Conservation (phyloP, 2,797 vertebrate species). For the Carduelis carduelis region DNA sequence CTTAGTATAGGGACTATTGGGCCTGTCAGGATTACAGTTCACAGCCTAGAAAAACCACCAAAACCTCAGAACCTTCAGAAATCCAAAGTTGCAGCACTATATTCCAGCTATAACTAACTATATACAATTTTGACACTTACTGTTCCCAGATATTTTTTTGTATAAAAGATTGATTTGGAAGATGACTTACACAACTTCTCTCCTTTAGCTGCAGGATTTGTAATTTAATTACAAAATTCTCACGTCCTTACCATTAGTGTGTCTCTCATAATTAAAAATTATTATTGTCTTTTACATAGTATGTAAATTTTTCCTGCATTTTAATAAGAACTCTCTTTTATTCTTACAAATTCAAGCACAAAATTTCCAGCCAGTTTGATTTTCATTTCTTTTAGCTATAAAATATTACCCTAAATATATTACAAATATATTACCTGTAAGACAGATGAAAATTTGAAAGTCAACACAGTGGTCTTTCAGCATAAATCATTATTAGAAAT, state of each 20-base stretch:
- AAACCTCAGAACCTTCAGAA: not conserved
- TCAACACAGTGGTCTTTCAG: conserved; percentile 18
- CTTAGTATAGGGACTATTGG: too few species aligned
- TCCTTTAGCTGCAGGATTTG: not conserved
- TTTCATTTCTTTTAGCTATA: not conserved
- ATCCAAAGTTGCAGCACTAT: not conserved
- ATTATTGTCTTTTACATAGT: not conserved
- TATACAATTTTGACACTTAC: not conserved
- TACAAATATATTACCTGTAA: conserved; percentile 37
- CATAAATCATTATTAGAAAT: conserved; percentile 53
- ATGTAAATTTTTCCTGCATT: conserved; percentile 10
- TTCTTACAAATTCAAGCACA: conserved; percentile 37
- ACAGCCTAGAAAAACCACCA: not conserved
- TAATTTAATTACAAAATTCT: not conserved
- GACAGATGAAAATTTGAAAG: conserved; percentile 39
- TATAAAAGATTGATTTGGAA: not conserved
- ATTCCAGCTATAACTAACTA: not conserved
- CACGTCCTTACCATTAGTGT: not conserved
- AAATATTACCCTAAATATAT: not conserved
- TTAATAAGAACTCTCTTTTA: conserved; percentile 41
- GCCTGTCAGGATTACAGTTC: not conserved
- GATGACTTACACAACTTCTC: not conserved
- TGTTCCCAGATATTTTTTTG: not conserved
- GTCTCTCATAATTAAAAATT: conserved; percentile 41
- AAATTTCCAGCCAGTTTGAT: not conserved